Evolutionary conservation across 1,140 invertebrate genomes (phyloP), one percentile per base, ranked within the genome.

Genomic region (Planococcus citri): DNA sequence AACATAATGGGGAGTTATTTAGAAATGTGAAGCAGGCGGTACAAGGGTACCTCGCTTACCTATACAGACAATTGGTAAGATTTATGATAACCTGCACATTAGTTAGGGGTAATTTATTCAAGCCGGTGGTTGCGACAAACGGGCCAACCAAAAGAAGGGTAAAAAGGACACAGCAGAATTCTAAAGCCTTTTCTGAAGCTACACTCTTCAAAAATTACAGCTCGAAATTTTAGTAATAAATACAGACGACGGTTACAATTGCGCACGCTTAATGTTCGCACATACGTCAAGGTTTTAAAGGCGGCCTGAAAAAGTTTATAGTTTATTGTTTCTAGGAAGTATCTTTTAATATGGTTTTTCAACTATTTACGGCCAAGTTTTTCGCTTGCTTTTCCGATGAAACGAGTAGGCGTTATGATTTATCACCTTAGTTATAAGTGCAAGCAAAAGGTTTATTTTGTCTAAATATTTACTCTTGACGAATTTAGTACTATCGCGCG

Each of bases 401-500:
- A 51, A 51, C 41, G 41, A 51, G 41, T 51, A 51, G 41, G 41
- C 41, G 41, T 51, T 51, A 51, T 51, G 41, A 51, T 51, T 51
- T 51, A 51, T 51, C 41, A 20, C 41, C 41, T 14, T 17, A 51
- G 12, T 51, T 20, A 51, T 51, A 51, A 51, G 41, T 51, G 41
- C n/a, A 51, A 14, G 41, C 10, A 51, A 51, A 51, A 51, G 41
- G 41, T 51, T 51, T 51, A 51, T 51, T 51, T 51, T 51, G 41
- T 51, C 41, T 51, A 51, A 51, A 51, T 51, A 51, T 51, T 51
- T 51, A 51, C 41, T 51, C 41, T 51, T 51, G 41, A 51, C 41
- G 41, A 51, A 51, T 51, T 51, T 20, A 20, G 6, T 20, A 51
- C 12, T 12, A 12, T 33, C 29, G 29, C 29, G 3, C 29, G 3